Percentiles rank a stretch among this genome's conserved stretches.
Conservation (phyloP, 2,113 vertebrate species). For the Mus spicilegus region DNA sequence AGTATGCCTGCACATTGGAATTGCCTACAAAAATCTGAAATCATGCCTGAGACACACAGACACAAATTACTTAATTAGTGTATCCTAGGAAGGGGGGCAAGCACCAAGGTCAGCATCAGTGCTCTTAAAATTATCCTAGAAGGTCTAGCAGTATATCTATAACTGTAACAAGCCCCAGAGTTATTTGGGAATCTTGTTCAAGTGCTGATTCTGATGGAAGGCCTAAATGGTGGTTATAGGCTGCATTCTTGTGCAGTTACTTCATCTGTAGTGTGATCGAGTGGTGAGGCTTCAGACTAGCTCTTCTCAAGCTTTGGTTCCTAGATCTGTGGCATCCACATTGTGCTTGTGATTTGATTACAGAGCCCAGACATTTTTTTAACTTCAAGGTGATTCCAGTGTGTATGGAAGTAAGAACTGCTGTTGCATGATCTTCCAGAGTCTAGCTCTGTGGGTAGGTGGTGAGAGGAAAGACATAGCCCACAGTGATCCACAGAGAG, state of each 20-base stretch:
- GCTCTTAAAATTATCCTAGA: neutral
- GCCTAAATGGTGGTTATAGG: neutral
- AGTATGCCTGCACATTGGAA: neutral
- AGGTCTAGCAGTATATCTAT: neutral
- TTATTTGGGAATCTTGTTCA: neutral
- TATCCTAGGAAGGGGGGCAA: neutral
- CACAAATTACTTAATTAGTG: neutral
- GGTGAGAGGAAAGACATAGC: neutral
- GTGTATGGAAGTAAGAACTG: neutral
- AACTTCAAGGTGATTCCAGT: neutral
- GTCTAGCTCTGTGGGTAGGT: neutral
- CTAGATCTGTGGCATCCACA: neutral
- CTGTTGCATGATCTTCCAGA: neutral
- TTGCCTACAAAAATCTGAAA: neutral
- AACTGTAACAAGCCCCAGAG: neutral
- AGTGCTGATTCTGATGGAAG: neutral
- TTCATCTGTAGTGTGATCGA: neutral
- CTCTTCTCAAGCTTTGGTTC: neutral
- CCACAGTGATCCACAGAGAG: neutral
- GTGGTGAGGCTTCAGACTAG: neutral
- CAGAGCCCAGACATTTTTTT: neutral
- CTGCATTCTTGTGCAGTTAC: neutral
- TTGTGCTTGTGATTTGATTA: neutral
- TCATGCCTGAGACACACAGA: accelerated
- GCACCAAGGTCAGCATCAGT: neutral